Percentiles rank a stretch among this genome's conserved stretches.
Evolutionary conservation across 2,888 invertebrate species (phyloP).

Genomic region (Calameuta idolon): DNA sequence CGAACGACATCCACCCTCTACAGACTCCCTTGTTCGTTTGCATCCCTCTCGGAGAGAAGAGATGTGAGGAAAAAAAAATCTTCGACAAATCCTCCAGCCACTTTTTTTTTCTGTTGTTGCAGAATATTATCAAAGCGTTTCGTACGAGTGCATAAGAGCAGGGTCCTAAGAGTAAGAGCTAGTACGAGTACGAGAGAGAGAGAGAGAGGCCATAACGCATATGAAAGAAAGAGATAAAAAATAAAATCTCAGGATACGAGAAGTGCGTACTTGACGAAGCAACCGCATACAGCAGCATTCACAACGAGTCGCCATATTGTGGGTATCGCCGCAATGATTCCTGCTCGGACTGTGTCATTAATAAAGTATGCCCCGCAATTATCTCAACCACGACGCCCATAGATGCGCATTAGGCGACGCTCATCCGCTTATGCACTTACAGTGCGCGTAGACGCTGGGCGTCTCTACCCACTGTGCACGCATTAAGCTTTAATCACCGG

Average conservation of each 20-base stretch:
- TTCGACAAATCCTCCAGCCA: conserved; percentile 2
- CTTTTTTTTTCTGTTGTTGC: conserved; percentile 29
- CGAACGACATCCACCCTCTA: no score
- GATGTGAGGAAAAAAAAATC: background rate
- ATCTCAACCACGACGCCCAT: conserved; percentile 33
- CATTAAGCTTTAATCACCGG: no score
- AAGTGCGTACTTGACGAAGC: background rate
- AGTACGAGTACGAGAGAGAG: background rate
- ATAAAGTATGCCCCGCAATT: conserved; percentile 42
- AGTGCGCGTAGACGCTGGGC: no score
- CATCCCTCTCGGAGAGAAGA: background rate
- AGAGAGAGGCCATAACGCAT: background rate
- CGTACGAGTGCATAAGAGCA: conserved; percentile 29
- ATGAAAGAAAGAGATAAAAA: conserved; percentile 11
- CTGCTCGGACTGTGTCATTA: conserved; percentile 36
- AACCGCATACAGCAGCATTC: no score
- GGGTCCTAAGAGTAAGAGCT: conserved; percentile 12
- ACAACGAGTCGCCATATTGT: background rate
- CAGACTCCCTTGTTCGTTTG: no score
- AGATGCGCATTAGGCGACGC: conserved; percentile 33
- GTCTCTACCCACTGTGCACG: no score
- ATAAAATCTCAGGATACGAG: background rate
- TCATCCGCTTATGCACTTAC: conserved; percentile 1
- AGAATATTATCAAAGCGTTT: conserved; percentile 49
- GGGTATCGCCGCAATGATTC: background rate